A percentile compares a stretch with the other conserved stretches of the same genome.
Evolutionary conservation across 2,888 invertebrate species (phyloP).

Genomic region (Agrilus mali): DNA sequence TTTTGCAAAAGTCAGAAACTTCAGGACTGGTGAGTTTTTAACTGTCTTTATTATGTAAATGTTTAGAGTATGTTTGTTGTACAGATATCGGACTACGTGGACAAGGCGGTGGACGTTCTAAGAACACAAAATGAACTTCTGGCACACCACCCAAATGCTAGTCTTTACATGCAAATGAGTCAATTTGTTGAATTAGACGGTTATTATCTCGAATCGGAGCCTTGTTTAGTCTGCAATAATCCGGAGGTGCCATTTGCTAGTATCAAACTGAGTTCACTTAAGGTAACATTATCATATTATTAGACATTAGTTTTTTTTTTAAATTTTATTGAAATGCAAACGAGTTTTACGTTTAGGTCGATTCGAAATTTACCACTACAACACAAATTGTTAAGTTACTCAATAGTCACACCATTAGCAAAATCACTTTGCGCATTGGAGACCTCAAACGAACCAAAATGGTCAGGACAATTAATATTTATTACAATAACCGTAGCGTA

Average conservation of each 20-base stretch:
- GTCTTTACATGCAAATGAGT: slow-evolving; percentile 80
- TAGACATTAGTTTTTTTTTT: too few species aligned
- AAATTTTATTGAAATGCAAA: too few species aligned
- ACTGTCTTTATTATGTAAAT: too few species aligned
- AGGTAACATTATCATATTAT: slow-evolving; percentile 37
- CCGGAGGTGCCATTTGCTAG: slow-evolving; percentile 87
- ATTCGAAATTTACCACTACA: slow-evolving; percentile 95
- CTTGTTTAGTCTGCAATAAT: slow-evolving; percentile 95
- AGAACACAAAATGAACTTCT: slow-evolving; percentile 81
- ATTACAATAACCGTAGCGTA: slow-evolving; percentile 91
- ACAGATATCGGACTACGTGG: slow-evolving; percentile 62
- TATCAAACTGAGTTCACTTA: slow-evolving; percentile 85
- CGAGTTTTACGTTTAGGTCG: slow-evolving; percentile 42
- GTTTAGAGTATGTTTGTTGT: slow-evolving; percentile 11
- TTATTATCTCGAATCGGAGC: slow-evolving; percentile 92
- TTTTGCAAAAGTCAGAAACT: slow-evolving; percentile 58
- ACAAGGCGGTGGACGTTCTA: slow-evolving; percentile 74
- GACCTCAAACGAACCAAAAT: slow-evolving; percentile 95
- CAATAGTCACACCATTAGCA: slow-evolving; percentile 89
- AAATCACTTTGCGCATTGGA: slow-evolving; percentile 83
- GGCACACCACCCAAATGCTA: slow-evolving; percentile 87
- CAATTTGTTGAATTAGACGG: slow-evolving; percentile 94
- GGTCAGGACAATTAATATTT: slow-evolving; percentile 91
- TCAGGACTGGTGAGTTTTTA: slow-evolving; percentile 42
- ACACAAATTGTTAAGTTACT: slow-evolving; percentile 95